Evolutionary conservation across 2,888 invertebrate species (phyloP), one percentile per base, ranked within the genome.

Genomic region (Cryptocephalus primarius): DNA sequence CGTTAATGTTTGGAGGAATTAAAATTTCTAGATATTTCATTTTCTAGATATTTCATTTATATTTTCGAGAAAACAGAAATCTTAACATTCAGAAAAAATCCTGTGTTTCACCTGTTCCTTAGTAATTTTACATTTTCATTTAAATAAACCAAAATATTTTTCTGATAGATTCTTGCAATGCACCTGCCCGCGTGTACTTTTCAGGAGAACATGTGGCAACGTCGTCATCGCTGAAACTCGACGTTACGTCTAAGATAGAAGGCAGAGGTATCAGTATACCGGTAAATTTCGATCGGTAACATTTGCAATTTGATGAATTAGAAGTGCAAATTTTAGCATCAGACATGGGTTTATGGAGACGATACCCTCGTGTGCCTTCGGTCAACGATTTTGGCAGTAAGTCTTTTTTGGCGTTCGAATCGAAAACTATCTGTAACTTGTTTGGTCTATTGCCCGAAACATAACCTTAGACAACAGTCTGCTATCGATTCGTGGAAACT

Each of bases 281-380:
- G 22, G 22, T 22, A 22, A 22, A 22, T 22, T 22, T 6, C 22
- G 6, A 22, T 22, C 22, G 22, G 22, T 22, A 22, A 22, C 22
- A 22, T 22, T 22, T 22, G 22, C 6, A 22, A 22, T 22, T 22
- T 22, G 2, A 22, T 22, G 22, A 22, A 22, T 22, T 22, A 36
- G 6, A 36, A 36, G 36, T 22, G 12, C 22, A 14, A 33, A 31
- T 10, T 14, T 39, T 41, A 9, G 31, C 40, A 13, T 41, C 33
- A 13, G 44, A 51, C 22, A 59, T 59, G 58, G 59, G 58, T 11
- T 44, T 56, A 46, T 63, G 63, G 62, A 48, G 63, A 50, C 59
- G 53, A 48, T 61, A 58, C 53, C 64, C 62, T 8, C 50, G 58
- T 45, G 55, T 61, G 32, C 64, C 64, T 4, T 63, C 64, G 1